Conservation (phyloP, 2,888 invertebrate species). For the Ametastegia equiseti region DNA sequence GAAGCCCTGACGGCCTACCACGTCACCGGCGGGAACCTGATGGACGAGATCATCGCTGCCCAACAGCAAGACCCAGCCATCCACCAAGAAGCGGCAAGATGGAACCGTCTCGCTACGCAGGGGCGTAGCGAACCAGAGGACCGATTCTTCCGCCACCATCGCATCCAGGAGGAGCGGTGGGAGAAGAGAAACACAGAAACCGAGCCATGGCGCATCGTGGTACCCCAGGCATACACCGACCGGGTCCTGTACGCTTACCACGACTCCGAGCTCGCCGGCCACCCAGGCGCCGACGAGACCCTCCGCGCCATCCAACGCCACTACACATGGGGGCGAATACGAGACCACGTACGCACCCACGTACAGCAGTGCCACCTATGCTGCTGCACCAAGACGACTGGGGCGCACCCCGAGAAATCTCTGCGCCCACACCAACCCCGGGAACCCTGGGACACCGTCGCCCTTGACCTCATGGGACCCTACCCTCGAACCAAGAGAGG, state of each 20-base stretch:
- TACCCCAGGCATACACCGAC: not conserved
- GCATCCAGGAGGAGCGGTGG: not conserved
- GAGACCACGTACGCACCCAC: not conserved
- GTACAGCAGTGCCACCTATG: constrained; percentile 16
- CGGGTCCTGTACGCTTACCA: not conserved
- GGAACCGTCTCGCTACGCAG: not conserved
- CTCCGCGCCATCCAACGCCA: not conserved
- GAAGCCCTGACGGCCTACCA: not conserved
- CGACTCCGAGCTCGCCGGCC: constrained; percentile 13
- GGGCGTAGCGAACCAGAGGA: not conserved
- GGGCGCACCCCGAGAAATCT: not conserved
- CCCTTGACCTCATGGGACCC: constrained; percentile 55
- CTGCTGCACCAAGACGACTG: not conserved
- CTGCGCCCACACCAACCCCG: not conserved
- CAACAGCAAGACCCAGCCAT: not conserved
- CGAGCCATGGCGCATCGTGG: not conserved
- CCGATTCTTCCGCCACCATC: not conserved
- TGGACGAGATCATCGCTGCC: not conserved
- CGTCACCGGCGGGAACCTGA: not conserved
- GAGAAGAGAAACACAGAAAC: not conserved
- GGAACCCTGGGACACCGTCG: constrained; percentile 45
- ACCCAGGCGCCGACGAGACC: constrained; percentile 2
- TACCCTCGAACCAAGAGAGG: constrained; percentile 51
- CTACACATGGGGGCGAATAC: not conserved
- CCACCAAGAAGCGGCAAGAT: not conserved